Evolutionary conservation across 2,797 vertebrate genomes (phyloP), one percentile per base, ranked within the genome.

Genomic region (Peromyscus aztecus): DNA sequence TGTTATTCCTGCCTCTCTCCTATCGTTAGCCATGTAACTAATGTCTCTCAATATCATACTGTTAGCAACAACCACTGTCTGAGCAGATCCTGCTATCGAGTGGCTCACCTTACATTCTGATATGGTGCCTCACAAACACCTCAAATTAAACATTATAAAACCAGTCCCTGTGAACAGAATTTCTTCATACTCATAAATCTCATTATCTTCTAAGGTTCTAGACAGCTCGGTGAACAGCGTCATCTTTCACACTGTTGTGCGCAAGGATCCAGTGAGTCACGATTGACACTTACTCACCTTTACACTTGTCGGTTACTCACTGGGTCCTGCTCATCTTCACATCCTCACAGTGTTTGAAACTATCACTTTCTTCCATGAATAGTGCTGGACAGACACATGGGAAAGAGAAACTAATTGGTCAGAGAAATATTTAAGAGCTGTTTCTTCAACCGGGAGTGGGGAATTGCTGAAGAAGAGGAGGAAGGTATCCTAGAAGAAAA

Each of bases 121-220:
- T 4, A 3, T 31, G 10, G 24, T 82, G 59, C 55, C 19, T 90
- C 81, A 71, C 43, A 17, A 23, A 52, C 65, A 63, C 13, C 23
- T 94, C 76, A 92, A 67, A 67, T 69, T 86, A 43, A 89, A 59
- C 23, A 40, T 78, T 86, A 34, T 91, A 77, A 94, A 80, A 92
- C 37, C 43, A 23, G 77, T 73, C 31, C 1, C 31, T 59, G 6
- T 52, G 61, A 29, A 52, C 31, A 52, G 49, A 52, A 52, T 46
- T 46, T 43, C 34, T 49, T 89, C n/a, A 37, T 43, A 19, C 12
- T 65, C 19, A 14, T 85, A 80, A 82, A 77, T 23, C 16, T 37
- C 49, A 9, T 31, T 88, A 27, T 11, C 16, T 8, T 37, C 37
- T 69, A 29, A 43, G 49, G 24, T 59, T 94, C 71, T 65, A 4